These are phyloP conservation scores for Saccostrea cuccullata DNA, from an alignment of 1,140 invertebrate species.

Conservation along the genomic window DNA sequence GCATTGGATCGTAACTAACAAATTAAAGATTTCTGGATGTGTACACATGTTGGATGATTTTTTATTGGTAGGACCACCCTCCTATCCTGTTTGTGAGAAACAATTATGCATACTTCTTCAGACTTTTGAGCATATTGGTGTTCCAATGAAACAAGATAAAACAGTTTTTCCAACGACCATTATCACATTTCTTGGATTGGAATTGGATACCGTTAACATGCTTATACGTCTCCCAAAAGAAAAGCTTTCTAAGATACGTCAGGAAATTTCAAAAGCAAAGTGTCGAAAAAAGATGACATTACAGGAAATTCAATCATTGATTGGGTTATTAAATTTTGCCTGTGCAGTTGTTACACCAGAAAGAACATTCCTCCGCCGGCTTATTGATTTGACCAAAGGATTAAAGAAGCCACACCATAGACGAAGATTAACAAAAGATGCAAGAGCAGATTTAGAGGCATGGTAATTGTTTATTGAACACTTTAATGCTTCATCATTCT, in stretches of 20 bases:
- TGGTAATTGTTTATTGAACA: conserved; percentile 27
- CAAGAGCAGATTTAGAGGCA: conserved; percentile 21
- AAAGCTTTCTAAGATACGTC: too few species aligned
- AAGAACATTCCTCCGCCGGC: conserved; percentile 1
- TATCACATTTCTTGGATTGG: too few species aligned
- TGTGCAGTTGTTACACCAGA: conserved; percentile 44
- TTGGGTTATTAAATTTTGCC: conserved; percentile 45
- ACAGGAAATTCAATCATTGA: too few species aligned
- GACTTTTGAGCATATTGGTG: conserved; percentile 30
- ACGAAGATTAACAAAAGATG: conserved; percentile 39
- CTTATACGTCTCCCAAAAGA: too few species aligned
- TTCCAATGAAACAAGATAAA: too few species aligned
- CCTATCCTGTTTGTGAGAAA: not conserved
- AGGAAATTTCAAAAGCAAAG: too few species aligned
- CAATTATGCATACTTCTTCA: not conserved
- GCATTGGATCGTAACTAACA: too few species aligned
- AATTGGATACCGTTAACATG: not conserved
- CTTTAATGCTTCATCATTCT: not conserved
- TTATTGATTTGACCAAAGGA: conserved; percentile 47
- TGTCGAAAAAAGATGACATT: too few species aligned
- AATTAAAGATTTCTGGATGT: too few species aligned
- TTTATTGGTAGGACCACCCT: not conserved
- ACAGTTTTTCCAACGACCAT: too few species aligned
- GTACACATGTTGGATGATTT: conserved; percentile 37
- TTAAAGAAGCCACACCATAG: not conserved